Base-by-base conservation (phyloP, 2,888 invertebrate species). In the Argyresthia albistria region DNA sequence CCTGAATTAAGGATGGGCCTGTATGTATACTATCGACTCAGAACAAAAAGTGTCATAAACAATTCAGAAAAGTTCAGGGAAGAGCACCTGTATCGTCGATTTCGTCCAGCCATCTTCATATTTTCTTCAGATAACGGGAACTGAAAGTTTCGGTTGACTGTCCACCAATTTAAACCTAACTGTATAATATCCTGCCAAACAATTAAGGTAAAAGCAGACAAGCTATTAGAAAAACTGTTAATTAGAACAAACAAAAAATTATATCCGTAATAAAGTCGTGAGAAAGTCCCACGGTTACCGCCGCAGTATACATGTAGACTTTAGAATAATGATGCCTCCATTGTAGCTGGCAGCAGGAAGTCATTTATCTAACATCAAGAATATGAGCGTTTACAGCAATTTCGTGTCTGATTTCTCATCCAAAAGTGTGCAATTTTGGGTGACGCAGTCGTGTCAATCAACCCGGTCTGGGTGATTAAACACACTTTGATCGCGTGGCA, bases 361-460 rank as follows among this genome's bases (percentile, higher is more conserved):
- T 86, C 73, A 83, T 86, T 87, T 87, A 86, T 86, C 86, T 84
- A 82, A 77, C 86, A 87, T 86, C 84, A 84, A 82, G 82, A 86
- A 86, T 87, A 86, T 86, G 80, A 86, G 75, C 78, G 83, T 83
- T 84, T 80, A 79, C 72, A 84, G 80, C 80, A 83, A 86, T 87
- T 87, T 84, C 69, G 80, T 76, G 79, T 77, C 78, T 76, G 79
- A 82, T 82, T 86, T 84, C 81, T 76, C 76, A 77, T 79, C 70
- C 76, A 74, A 79, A 81, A 76, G 73, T 77, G 77, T 78, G 81
- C 82, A 82, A 83, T 84, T 86, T 83, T 60, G 73, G 75, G 69
- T 69, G 74, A 73, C 73, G 67, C 59, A 57, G 55, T 51, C 54
- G 53, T 66, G 70, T 64, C 69, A 67, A 64, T 53, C 59, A 65